Evolutionary conservation across 2,797 vertebrate genomes (phyloP).

Genomic region (Tokudaia tokunoshimensis): DNA sequence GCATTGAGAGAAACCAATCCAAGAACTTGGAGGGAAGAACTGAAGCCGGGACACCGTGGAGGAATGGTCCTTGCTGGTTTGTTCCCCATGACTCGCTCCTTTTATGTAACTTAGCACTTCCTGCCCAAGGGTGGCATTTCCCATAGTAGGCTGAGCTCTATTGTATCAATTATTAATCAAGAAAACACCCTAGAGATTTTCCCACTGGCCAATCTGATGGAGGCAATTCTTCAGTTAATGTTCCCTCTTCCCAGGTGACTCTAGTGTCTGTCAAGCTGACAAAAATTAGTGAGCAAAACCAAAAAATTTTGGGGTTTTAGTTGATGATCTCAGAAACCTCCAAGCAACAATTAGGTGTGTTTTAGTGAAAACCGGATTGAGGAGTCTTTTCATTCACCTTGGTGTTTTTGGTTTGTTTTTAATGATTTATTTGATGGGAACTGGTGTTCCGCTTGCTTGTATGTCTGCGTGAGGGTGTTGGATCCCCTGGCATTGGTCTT

Average conservation of each 20-base stretch:
- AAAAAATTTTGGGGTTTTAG: background rate
- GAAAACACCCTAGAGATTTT: background rate
- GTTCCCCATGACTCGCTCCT: background rate
- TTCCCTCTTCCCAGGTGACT: background rate
- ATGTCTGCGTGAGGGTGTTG: background rate
- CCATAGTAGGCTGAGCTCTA: background rate
- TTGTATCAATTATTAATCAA: background rate
- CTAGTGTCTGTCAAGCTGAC: background rate
- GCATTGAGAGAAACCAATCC: background rate
- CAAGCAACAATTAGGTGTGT: background rate
- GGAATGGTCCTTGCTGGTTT: background rate
- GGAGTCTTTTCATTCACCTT: constrained; percentile 9
- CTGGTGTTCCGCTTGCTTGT: background rate
- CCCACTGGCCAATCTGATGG: background rate
- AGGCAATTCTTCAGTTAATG: background rate
- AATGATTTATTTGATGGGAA: background rate
- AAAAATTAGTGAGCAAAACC: background rate
- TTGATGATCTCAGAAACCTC: constrained; percentile 18
- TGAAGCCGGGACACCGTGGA: background rate
- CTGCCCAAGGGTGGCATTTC: background rate
- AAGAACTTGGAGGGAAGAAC: background rate
- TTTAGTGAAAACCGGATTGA: background rate
- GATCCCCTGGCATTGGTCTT: background rate
- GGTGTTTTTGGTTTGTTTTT: background rate
- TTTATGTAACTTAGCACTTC: background rate